Evolutionary conservation across 2,113 vertebrate genomes (phyloP).

Genomic region (Actinemys pallida): DNA sequence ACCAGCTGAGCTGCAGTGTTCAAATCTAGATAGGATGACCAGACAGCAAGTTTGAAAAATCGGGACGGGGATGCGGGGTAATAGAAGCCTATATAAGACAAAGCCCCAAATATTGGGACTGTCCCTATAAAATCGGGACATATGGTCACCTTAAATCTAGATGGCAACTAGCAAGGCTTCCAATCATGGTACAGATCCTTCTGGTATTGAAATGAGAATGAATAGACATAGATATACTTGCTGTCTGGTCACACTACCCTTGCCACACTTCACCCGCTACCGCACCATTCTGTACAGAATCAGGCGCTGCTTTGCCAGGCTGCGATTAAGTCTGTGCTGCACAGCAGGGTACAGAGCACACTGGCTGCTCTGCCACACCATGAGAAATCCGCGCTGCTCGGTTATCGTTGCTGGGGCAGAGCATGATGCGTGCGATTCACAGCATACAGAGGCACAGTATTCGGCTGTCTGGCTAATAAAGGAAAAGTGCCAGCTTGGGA

Average conservation of each 20-base stretch:
- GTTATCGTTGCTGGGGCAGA: neutral
- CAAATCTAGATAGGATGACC: neutral
- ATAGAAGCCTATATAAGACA: no score
- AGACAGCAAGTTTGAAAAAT: no score
- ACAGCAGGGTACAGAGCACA: neutral
- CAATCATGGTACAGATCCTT: neutral
- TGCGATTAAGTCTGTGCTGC: neutral
- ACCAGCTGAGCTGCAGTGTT: neutral
- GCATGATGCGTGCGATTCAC: fast-evolving
- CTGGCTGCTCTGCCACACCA: neutral
- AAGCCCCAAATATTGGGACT: no score
- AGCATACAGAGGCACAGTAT: neutral
- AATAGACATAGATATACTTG: neutral
- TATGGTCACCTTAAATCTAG: neutral
- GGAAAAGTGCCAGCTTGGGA: neutral
- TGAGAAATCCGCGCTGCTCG: neutral
- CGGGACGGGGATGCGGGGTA: no score
- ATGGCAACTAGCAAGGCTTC: neutral
- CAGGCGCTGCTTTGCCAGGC: neutral
- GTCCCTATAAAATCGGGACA: no score
- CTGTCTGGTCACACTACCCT: no score
- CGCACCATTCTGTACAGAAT: no score
- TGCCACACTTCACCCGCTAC: neutral
- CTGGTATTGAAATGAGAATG: neutral
- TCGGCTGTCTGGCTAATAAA: neutral